phyloP scores from a whole-genome alignment of 2,888 invertebrate species.

The Rhingia campestris region DNA sequence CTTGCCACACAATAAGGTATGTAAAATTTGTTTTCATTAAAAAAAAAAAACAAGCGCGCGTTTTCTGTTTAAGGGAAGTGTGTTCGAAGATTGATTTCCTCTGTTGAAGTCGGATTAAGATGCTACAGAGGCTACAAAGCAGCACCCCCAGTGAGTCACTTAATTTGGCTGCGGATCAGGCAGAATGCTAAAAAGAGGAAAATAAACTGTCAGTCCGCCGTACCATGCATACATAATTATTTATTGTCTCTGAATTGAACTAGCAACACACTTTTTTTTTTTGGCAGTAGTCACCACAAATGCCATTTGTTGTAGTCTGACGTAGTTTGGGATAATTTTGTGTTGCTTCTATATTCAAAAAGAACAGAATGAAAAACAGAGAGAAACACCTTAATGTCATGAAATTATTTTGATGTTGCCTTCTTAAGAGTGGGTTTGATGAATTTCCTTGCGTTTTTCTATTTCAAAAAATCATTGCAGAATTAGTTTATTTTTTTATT shows the following conservation, averaged over 20 bases:
- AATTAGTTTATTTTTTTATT: slow-evolving; percentile 12
- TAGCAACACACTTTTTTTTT: slow-evolving; percentile 41
- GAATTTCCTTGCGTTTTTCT: slow-evolving; percentile 13
- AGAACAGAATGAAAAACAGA: neutral
- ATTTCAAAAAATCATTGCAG: slow-evolving; percentile 16
- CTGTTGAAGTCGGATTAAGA: slow-evolving; percentile 37
- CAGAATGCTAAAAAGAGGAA: slow-evolving; percentile 53
- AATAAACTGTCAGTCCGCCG: slow-evolving; percentile 36
- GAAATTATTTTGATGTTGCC: slow-evolving; percentile 24
- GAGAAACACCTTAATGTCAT: slow-evolving; percentile 33
- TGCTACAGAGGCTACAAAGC: slow-evolving; percentile 20
- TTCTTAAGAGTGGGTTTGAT: slow-evolving; percentile 12
- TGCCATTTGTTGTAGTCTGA: slow-evolving; percentile 47
- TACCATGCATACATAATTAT: slow-evolving; percentile 66
- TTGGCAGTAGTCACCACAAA: slow-evolving; percentile 49
- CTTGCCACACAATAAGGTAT: slow-evolving; percentile 94
- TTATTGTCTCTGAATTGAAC: slow-evolving; percentile 55
- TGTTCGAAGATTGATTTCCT: slow-evolving; percentile 54
- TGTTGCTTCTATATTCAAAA: slow-evolving; percentile 20
- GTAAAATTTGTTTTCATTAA: slow-evolving; percentile 66
- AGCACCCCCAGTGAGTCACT: slow-evolving; percentile 55
- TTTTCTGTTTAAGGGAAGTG: slow-evolving; percentile 32
- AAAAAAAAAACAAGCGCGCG: too few relatives aligned
- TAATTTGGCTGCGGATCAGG: slow-evolving; percentile 33
- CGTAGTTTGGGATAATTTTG: slow-evolving; percentile 19